Evolutionary conservation across 2,797 vertebrate species (phyloP), one percentile per base, ranked within the genome.

Genomic region (Rhinichthys osculus): DNA sequence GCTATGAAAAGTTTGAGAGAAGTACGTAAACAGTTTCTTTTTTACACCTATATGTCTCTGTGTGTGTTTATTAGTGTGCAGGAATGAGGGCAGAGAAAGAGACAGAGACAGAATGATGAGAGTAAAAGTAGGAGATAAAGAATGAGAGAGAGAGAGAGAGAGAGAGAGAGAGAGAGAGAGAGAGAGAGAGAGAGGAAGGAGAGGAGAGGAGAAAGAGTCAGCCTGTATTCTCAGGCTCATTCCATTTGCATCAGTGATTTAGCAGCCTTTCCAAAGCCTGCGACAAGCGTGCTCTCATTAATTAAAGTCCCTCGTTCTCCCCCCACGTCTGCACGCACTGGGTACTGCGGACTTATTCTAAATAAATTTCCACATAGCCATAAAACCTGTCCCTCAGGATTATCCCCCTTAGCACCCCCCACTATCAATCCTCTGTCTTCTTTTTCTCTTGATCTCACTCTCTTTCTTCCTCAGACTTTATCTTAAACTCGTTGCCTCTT

Each of bases 231-330:
- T 54, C 77, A 79, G 85, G 80, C 87, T 87, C 78, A 44, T 85
- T 83, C 69, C 69, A 90, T 89, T 87, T 89, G 87, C 88, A 87
- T 89, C 86, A 84, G 88, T 91, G 90, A 90, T 91, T 90, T 89
- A 89, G 82, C 86, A 89, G 85, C 88, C 85, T 79, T 86, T 86
- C 86, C 70, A 83, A 87, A 90, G 85, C 86, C 83, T 64, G 84
- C 82, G 82, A 91, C 88, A 90, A 90, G 86, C 88, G 30, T 84
- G 86, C 85, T 78, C 89, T 88, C 89, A 89, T 92, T 92, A 92
- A 90, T 91, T 91, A 92, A 89, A 88, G 87, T 81, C 59, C 71
- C 70, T 81, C 78, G 69, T 47, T 54, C 82, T 50, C 67, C 62
- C 81, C 27, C 57, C 47, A 44, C 57, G 17, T 78, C 86, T 83